These are phyloP conservation scores for Ictidomys tridecemlineatus DNA, from an alignment of 2,113 vertebrate genomes.

Conservation along the genomic window DNA sequence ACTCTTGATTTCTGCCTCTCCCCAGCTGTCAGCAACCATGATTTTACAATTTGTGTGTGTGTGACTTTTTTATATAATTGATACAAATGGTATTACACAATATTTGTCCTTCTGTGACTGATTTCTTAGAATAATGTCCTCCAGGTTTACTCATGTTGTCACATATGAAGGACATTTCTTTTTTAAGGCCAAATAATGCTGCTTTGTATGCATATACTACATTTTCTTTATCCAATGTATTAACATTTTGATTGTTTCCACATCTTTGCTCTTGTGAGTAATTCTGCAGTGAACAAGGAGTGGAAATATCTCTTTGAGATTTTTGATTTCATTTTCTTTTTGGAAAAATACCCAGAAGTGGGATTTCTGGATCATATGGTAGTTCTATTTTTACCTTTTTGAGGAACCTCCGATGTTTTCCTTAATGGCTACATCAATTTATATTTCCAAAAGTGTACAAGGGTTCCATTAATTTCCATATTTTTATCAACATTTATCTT, in stretches of 20 bases:
- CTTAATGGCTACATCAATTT: neutral
- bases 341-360: neutral
- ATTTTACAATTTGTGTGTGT: neutral
- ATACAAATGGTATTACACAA: neutral
- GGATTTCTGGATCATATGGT: neutral
- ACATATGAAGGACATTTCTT: neutral
- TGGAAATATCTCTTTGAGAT: neutral
- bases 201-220: neutral
- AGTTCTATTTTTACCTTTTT: neutral
- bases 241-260: neutral
- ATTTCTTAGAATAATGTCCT: neutral
- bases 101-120: neutral
- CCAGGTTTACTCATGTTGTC: neutral
- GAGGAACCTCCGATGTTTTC: neutral
- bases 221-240: neutral
- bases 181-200: neutral
- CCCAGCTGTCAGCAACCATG: neutral
- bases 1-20: neutral
- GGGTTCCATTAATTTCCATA: neutral
- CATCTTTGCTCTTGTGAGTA: neutral
- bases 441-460: neutral
- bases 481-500: neutral
- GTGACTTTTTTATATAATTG: neutral
- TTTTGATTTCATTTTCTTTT: neutral
- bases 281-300: neutral